phyloP scores from a whole-genome alignment of 2,113 vertebrate genomes.

The Conger conger region DNA sequence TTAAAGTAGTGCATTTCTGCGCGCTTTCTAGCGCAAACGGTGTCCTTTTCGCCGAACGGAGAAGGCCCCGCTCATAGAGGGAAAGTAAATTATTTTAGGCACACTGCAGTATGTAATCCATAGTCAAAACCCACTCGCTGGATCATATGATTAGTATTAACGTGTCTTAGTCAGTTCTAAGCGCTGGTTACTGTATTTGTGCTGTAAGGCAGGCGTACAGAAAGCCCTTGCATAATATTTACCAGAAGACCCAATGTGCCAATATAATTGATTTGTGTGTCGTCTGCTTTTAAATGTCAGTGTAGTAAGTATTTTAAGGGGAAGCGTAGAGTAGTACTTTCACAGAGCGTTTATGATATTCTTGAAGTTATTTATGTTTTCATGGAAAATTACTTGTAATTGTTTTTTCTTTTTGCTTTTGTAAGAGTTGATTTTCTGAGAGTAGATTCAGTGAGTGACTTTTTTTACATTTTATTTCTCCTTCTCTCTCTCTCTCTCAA shows the following conservation, averaged over 20 bases:
- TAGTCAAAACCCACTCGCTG: background rate
- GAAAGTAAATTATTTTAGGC: background rate
- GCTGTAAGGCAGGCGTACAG: conserved; percentile 14
- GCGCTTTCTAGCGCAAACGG: conserved; percentile 32
- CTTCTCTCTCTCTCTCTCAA: background rate
- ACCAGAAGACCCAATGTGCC: conserved; percentile 30
- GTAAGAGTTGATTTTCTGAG: background rate
- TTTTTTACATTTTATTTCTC: background rate
- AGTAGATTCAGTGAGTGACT: background rate
- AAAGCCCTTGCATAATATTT: conserved; percentile 18
- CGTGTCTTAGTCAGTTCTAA: conserved; percentile 4
- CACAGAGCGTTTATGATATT: background rate
- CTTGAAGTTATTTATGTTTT: conserved; percentile 8
- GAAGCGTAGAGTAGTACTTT: background rate
- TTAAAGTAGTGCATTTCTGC: conserved; percentile 45
- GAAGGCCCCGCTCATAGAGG: background rate
- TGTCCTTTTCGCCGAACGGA: conserved; percentile 37
- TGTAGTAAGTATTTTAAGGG: background rate
- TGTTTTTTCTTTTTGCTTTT: background rate
- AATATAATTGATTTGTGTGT: conserved; percentile 22
- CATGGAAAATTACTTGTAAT: too few relatives aligned
- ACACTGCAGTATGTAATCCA: background rate
- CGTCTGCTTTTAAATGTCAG: background rate
- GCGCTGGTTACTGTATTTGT: conserved; percentile 7
- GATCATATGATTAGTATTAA: conserved; percentile 15